Evolutionary conservation across 2,113 vertebrate species (phyloP).

Genomic region (Micromys minutus): DNA sequence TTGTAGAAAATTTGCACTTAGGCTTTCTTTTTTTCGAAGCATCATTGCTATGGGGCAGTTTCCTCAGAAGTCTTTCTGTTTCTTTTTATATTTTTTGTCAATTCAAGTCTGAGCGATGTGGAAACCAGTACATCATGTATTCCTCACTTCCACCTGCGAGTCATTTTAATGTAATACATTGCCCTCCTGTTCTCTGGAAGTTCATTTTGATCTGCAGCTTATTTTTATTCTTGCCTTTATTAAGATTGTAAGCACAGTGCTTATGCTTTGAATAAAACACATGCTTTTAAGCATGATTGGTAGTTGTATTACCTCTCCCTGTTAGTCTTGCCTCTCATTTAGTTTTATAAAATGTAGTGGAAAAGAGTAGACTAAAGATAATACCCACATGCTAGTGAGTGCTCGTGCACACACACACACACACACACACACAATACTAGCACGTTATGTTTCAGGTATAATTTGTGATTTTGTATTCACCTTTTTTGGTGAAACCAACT

Average conservation of each 20-base stretch:
- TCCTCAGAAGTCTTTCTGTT: slow-evolving; percentile 3
- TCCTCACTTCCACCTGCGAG: not conserved
- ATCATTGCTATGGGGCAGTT: slow-evolving; percentile 34
- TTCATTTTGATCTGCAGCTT: slow-evolving; percentile 37
- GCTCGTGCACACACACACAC: too few species aligned
- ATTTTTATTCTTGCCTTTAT: not conserved
- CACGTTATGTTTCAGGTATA: not conserved
- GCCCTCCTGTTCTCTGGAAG: slow-evolving; percentile 9
- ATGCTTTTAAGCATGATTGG: not conserved
- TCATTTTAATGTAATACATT: not conserved
- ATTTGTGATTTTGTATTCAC: slow-evolving; percentile 36
- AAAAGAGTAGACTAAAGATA: slow-evolving; percentile 23
- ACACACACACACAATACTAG: not conserved
- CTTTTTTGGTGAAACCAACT: not conserved
- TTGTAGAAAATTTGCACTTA: not conserved
- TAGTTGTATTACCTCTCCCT: not conserved
- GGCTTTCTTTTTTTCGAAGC: not conserved
- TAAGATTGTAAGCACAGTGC: slow-evolving; percentile 17
- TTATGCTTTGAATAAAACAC: not conserved
- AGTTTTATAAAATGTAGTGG: slow-evolving; percentile 40
- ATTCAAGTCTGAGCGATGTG: not conserved
- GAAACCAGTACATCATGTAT: not conserved
- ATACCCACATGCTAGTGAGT: too few species aligned
- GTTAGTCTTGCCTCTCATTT: slow-evolving; percentile 32
- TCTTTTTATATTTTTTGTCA: not conserved